Evolutionary conservation across 2,113 vertebrate genomes (phyloP), one percentile per base, ranked within the genome.

Genomic region (Puma concolor): DNA sequence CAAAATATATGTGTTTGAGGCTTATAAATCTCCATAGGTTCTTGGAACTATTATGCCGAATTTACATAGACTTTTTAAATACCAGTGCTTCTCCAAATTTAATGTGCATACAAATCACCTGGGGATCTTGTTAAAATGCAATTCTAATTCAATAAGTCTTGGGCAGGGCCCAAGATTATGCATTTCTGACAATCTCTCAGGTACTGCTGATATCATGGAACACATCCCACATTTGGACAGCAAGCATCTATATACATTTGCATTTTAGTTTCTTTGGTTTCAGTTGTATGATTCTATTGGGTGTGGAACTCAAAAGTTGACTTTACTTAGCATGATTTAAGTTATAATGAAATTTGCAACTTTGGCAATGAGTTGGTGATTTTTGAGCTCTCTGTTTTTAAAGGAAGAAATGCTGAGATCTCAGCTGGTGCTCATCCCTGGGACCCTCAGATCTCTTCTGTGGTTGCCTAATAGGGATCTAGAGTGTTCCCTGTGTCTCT

Each of bases 231-330:
- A 36, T 33, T 67, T 29, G 31, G 31, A 38, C 15, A 88, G 13
- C 13, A 66, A 91, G 50, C 15, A 52, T 11, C 36, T 69, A 5
- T 25, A 19, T 11, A 54, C 1, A 36, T 91, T 71, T 86, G 23
- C 36, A 60, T 72, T 84, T 63, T 64, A 50, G 3, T 60, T 91
- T 92, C 12, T 95, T 69, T 92, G 48, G 33, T 84, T 94, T 33
- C 16, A 81, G 31, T 48, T 72, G 16, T 25, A 54, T 48, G 41
- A 71, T 54, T 93, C 48, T n/a, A 36, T 41, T 84, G 27, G 38
- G 71, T 84, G 36, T 69, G 7, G 54, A 79, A 82, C 14, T 90
- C 54, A 94, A 76, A 76, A 92, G 88, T 79, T 97, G 79, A 79
- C 74, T 88, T 95, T 41, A 72, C 31, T 86, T 77, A 79, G 31